Conservation (phyloP, 2,888 invertebrate species). For the Plagiodera versicolora region DNA sequence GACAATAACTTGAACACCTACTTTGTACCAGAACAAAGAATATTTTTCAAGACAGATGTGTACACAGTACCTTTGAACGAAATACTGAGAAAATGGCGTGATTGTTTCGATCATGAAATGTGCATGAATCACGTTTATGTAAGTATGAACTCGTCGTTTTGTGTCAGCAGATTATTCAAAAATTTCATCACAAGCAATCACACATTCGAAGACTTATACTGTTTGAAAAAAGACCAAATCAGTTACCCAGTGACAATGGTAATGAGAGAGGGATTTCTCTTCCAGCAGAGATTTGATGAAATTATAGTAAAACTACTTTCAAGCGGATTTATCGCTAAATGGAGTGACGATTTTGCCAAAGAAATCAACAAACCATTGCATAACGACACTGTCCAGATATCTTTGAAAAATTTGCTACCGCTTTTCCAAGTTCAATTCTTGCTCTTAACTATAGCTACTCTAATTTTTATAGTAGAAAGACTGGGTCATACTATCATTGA, state of each 20-base stretch:
- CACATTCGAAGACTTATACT: constrained; percentile 8
- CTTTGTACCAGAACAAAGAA: constrained; percentile 9
- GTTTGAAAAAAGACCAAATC: constrained; percentile 11
- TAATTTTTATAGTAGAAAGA: neutral
- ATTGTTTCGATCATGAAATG: constrained; percentile 9
- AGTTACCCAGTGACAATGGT: constrained; percentile 18
- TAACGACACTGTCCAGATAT: neutral
- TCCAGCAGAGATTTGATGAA: constrained; percentile 12
- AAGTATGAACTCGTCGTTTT: constrained; percentile 17
- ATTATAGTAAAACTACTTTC: constrained; percentile 13
- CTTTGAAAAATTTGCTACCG: constrained; percentile 1
- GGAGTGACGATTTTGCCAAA: constrained; percentile 14
- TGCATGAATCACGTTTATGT: constrained; percentile 19
- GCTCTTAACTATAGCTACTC: neutral
- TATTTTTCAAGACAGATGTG: constrained; percentile 2
- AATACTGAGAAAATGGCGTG: constrained; percentile 13
- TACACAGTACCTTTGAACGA: neutral
- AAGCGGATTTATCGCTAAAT: constrained; percentile 21
- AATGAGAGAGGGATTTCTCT: constrained; percentile 23
- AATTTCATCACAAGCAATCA: constrained; percentile 9
- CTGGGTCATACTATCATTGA: no score
- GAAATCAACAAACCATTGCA: neutral
- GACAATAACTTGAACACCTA: constrained; percentile 20
- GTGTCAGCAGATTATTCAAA: constrained; percentile 10
- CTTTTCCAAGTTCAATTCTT: neutral